Evolutionary conservation across 2,888 invertebrate species (phyloP).

Genomic region (Aphodius granarius): DNA sequence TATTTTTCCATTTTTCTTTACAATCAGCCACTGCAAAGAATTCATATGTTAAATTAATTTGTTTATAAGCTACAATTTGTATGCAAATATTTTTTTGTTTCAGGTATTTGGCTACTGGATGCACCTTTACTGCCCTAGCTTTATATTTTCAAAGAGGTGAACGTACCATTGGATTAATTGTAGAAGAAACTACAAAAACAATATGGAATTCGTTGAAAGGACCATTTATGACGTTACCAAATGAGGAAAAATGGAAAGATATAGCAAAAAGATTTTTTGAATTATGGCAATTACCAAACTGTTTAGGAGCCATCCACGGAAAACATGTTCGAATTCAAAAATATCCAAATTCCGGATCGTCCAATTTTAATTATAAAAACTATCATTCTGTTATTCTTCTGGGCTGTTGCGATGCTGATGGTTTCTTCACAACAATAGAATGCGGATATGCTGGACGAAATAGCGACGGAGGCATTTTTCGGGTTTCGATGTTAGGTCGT

Average conservation of each 20-base stretch:
- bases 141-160: conserved; percentile 14
- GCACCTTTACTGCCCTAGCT: background rate
- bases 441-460: conserved; percentile 13
- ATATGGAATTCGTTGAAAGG: conserved; percentile 29
- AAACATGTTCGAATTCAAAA: conserved; percentile 27
- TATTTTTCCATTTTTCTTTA: conserved; percentile 10
- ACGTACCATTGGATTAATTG: conserved; percentile 1
- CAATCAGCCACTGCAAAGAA: background rate
- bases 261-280: conserved; percentile 9
- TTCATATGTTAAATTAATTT: background rate
- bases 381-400: conserved; percentile 17
- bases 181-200: background rate
- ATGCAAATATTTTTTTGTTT: conserved; percentile 8
- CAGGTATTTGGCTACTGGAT: conserved; percentile 19
- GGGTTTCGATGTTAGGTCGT: conserved; percentile 22
- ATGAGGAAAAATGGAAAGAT: conserved; percentile 24
- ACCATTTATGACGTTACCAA: conserved; percentile 28
- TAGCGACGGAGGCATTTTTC: conserved; percentile 26
- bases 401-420: conserved; percentile 11
- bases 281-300: conserved; percentile 23
- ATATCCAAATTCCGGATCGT: conserved; percentile 25
- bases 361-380: conserved; percentile 22
- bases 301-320: conserved; percentile 26
- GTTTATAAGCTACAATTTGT: background rate
- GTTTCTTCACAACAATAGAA: conserved; percentile 16